These are phyloP conservation scores for Nothobranchius furzeri DNA, from an alignment of 2,113 vertebrate genomes.

Conservation along the genomic window DNA sequence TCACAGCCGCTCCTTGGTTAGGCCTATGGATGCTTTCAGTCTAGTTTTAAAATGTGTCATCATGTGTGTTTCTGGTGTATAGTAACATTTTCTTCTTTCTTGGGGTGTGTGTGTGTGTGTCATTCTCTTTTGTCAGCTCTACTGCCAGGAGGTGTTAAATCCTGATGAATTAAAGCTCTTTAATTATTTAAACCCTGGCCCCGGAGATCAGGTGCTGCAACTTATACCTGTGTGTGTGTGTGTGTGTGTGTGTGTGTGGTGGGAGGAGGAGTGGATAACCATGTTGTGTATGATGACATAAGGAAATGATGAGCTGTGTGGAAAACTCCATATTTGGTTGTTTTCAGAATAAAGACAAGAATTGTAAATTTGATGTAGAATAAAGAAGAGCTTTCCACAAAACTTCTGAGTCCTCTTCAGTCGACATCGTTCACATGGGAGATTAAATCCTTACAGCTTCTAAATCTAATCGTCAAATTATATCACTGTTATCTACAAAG, in stretches of 20 bases:
- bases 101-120: constrained; percentile 32
- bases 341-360: not conserved
- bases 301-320: constrained; percentile 5
- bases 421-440: constrained; percentile 67
- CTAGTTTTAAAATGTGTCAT: constrained; percentile 14
- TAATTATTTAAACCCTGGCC: constrained; percentile 81
- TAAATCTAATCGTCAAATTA: constrained; percentile 68
- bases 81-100: constrained; percentile 27
- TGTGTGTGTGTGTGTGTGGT: constrained; percentile 35
- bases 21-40: not conserved
- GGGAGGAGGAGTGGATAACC: constrained; percentile 72
- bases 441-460: constrained; percentile 46
- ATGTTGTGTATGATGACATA: constrained; percentile 13
- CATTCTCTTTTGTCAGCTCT: constrained; percentile 59
- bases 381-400: constrained; percentile 13
- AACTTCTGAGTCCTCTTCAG: constrained; percentile 49
- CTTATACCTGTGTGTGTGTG: constrained; percentile 71
- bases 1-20: constrained; percentile 36
- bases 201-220: constrained; percentile 71
- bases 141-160: constrained; percentile 72
- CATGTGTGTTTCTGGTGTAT: constrained; percentile 41
- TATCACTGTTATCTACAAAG: constrained; percentile 45
- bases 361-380: not conserved
- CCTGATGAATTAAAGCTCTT: constrained; percentile 81
- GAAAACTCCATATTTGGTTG: constrained; percentile 1